These are phyloP conservation scores for Amphipoea oculea DNA, from an alignment of 2,888 invertebrate genomes.

Conservation along the genomic window DNA sequence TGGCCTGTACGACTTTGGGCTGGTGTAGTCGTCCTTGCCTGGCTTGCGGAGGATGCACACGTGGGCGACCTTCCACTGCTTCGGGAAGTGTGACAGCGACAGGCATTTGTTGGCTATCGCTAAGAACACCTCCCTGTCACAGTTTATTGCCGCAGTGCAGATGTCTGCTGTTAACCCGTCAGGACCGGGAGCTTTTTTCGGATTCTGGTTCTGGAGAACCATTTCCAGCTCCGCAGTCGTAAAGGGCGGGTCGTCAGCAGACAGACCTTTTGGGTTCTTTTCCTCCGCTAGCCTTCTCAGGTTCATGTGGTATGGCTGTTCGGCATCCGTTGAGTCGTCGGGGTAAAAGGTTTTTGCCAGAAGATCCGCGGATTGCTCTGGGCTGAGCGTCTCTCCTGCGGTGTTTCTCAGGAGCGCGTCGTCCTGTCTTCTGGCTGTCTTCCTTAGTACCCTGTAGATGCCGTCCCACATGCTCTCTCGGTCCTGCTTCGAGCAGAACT, in stretches of 20 bases:
- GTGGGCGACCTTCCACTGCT: background rate
- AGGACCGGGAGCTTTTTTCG: constrained; percentile 29
- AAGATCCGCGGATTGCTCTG: background rate
- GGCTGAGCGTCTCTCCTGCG: background rate
- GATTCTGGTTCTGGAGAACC: constrained; percentile 23
- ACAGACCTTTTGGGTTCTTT: background rate
- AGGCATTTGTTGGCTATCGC: background rate
- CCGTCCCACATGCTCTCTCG: constrained; percentile 60
- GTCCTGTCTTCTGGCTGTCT: constrained; percentile 25
- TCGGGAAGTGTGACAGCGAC: background rate
- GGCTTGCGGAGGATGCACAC: no score
- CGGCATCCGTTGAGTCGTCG: background rate
- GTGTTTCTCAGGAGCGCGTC: constrained; percentile 30
- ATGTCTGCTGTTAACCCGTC: constrained; percentile 60
- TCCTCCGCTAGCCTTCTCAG: background rate
- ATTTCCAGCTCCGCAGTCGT: background rate
- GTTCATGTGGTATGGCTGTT: background rate
- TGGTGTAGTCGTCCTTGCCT: no score
- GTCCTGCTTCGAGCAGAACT: constrained; percentile 59
- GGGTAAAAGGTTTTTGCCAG: background rate
- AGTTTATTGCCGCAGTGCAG: constrained; percentile 40
- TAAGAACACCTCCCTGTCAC: constrained; percentile 2
- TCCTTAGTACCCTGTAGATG: constrained; percentile 50
- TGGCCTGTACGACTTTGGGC: background rate
- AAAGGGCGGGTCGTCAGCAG: background rate